Conservation (phyloP, 2,113 vertebrate genomes). For the Rhipidura dahli region DNA sequence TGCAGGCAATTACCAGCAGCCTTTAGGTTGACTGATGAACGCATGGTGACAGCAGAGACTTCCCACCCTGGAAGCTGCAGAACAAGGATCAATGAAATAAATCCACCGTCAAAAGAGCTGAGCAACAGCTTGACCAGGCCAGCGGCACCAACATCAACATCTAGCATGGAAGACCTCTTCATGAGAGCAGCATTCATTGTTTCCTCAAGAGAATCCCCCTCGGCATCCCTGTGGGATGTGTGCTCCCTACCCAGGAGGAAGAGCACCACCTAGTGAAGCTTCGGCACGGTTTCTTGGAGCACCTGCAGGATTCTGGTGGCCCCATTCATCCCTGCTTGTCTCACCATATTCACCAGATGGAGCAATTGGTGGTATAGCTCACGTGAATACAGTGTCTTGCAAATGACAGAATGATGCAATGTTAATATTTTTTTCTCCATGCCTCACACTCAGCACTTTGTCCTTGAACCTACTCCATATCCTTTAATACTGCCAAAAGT, state of each 20-base stretch:
- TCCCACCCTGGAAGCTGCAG: not conserved
- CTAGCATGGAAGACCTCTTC: not conserved
- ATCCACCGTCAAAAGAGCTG: not conserved
- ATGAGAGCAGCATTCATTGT: not conserved
- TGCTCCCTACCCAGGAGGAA: not conserved
- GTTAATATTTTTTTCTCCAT: not conserved
- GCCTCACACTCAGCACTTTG: not conserved
- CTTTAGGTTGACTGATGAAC: not conserved
- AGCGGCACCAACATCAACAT: not conserved
- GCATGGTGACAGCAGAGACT: not conserved
- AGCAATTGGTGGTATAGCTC: not conserved
- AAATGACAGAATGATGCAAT: not conserved
- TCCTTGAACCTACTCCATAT: not conserved
- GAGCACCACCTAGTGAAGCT: conserved; percentile 23
- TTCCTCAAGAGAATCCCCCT: not conserved
- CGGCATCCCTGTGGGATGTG: not conserved
- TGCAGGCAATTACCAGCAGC: not conserved
- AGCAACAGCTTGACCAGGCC: not conserved
- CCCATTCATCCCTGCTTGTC: accelerated
- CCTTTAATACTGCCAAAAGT: not conserved
- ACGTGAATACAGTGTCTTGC: not conserved
- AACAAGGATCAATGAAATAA: not conserved
- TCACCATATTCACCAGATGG: accelerated
- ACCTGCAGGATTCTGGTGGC: not conserved
- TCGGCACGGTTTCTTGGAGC: not conserved